Percentiles rank a stretch among this genome's conserved stretches.
These are phyloP conservation scores for Hippocampus barbouri DNA, from an alignment of 2,113 vertebrate genomes.

Conservation along the genomic window DNA sequence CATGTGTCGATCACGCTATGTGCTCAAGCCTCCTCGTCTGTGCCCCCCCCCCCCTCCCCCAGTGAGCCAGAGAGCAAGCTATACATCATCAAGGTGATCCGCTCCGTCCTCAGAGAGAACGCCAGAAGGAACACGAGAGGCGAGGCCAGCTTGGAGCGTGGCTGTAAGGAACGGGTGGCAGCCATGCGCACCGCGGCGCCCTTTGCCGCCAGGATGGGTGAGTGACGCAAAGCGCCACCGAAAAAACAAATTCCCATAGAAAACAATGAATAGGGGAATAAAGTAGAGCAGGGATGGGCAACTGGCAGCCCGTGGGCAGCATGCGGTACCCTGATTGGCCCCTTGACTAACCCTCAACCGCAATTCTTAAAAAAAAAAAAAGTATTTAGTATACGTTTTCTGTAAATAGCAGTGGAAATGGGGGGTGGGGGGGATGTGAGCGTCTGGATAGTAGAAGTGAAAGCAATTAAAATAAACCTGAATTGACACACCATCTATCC, in stretches of 20 bases:
- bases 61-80: slow-evolving; percentile 89
- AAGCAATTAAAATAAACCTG: too few relatives aligned
- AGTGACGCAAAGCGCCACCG: slow-evolving; percentile 29
- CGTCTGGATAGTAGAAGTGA: too few relatives aligned
- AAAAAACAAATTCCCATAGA: background rate
- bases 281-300: too few relatives aligned
- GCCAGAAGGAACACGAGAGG: slow-evolving; percentile 80
- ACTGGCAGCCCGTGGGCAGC: too few relatives aligned
- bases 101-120: slow-evolving; percentile 89
- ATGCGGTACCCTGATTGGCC: too few relatives aligned
- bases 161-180: slow-evolving; percentile 74
- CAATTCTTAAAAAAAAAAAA: too few relatives aligned
- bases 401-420: too few relatives aligned
- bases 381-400: too few relatives aligned
- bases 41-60: slow-evolving; percentile 23
- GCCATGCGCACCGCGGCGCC: slow-evolving; percentile 81
- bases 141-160: slow-evolving; percentile 76
- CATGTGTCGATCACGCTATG: background rate
- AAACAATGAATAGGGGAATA: too few relatives aligned
- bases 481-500: too few relatives aligned
- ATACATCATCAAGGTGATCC: slow-evolving; percentile 87
- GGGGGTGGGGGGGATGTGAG: too few relatives aligned
- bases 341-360: too few relatives aligned
- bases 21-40: slow-evolving; percentile 24
- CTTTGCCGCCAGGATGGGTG: slow-evolving; percentile 84